Percentiles rank a stretch among this genome's conserved stretches.
phyloP scores from a whole-genome alignment of 2,113 vertebrate species.

The Paramisgurnus dabryanus region DNA sequence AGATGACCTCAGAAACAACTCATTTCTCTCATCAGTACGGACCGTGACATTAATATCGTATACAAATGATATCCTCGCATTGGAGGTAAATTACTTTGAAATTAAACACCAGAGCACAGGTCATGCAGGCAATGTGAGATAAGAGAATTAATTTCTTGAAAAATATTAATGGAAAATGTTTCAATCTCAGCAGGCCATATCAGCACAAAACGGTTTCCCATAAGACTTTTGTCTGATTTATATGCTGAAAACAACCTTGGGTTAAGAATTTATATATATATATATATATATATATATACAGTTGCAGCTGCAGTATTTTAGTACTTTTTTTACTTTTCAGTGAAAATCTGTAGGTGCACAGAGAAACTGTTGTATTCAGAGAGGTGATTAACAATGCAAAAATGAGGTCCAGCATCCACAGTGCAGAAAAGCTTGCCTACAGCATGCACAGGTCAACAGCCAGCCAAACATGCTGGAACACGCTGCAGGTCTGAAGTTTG shows the following conservation, averaged over 20 bases:
- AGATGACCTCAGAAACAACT: conserved; percentile 68
- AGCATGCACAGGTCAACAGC: conserved; percentile 26
- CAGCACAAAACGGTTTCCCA: background rate
- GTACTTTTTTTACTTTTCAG: background rate
- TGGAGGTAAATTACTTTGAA: conserved; percentile 75
- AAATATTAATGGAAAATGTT: conserved; percentile 77
- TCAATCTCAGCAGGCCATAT: conserved; percentile 51
- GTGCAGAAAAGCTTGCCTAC: conserved; percentile 8
- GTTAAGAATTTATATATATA: too few species aligned
- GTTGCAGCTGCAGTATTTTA: background rate
- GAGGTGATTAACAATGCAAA: conserved; percentile 22
- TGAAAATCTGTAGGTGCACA: background rate
- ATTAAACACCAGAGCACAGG: conserved; percentile 75
- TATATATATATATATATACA: too few species aligned
- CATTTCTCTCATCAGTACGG: conserved; percentile 63
- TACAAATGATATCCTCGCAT: conserved; percentile 66
- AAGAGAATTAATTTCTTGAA: conserved; percentile 75
- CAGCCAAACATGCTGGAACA: conserved; percentile 22
- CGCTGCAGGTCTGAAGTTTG: conserved; percentile 11
- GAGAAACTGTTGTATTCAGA: background rate
- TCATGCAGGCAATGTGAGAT: conserved; percentile 69
- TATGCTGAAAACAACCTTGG: conserved; percentile 1
- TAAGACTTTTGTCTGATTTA: conserved; percentile 18
- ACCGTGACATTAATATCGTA: conserved; percentile 70
- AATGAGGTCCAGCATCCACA: conserved; percentile 4